Base-by-base conservation (phyloP, 2,113 vertebrate genomes). In the Malurus cyaneus region DNA sequence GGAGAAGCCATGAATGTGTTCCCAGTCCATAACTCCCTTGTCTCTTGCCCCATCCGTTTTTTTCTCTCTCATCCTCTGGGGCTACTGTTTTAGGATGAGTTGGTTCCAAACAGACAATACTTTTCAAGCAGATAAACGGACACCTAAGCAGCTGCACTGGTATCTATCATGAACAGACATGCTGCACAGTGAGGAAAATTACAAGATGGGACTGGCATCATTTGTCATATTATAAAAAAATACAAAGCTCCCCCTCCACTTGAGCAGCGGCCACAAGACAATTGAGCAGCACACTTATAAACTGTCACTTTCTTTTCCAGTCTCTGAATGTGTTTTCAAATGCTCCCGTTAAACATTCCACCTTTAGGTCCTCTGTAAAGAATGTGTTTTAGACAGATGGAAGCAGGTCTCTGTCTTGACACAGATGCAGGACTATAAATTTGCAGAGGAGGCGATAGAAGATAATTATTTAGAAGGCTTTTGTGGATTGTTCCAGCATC, bases 101-200 rank as follows among this genome's bases (percentile, higher is more conserved):
- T 87, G 82, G 69, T 94, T 97, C 94, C 94, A 97, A 97, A 52
- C 0, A 89, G 86, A 82, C 95, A 93, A 56, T 87, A 67, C 80
- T 95, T 96, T 89, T n/a, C 70, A 59, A 86, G 93, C 89, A 96
- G 96, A 97, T 95, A 96, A 96, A 89, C 4, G 34, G 85, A 80
- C 93, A 96, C 96, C 89, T 92, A 80, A 92, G 89, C 89, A 87
- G 89, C 95, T 82, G 93, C 32, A 21, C 62, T 71, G 70, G 93
- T 97, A 96, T 97, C 97, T 97, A 14, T 96, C 91, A 93, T 47
- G 88, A 94, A 62, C 97, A 97, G 94, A 80, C 91, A 46, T 20
- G 32, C 82, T 93, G 59, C 91, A 85, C 18, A 24, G 79, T 71
- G 96, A 94, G 71, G 82, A 82, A 92, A 97, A 93, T 89, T 93